Evolutionary conservation across 92 coral and sea anemone species (phyloP), one percentile per base, ranked within the genome.

Genomic region (Bergia puertoricense): DNA sequence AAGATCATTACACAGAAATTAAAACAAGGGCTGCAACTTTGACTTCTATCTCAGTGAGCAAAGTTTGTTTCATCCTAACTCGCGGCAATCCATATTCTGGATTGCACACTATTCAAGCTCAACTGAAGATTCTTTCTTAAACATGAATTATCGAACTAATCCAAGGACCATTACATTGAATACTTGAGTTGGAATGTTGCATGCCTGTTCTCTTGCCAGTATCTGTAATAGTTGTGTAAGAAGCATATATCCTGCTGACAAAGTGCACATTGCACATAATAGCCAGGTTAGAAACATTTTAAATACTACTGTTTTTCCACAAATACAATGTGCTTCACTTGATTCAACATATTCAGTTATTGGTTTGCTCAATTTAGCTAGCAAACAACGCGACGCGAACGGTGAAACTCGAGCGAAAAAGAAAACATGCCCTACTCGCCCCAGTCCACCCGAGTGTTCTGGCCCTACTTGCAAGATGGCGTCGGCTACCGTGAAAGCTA

Each of bases 1-100:
- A 91, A 74, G 79, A 88, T 20, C 80, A 82, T 57, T 88, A 91
- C 45, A 67, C 77, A 65, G 91, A 91, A 91, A 88, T 91, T 86
- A 67, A 89, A 68, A 75, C 90, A 48, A 83, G 91, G 85, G 86
- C 93, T 65, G 89, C 76, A 84, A 91, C 88, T 72, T 80, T 10
- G 91, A 91, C 23, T 85, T 88, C 76, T 91, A 91, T 66, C 18
- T 88, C 6, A 88, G 74, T 38, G 69, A 81, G 68, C 69, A 91
- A 42, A 65, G 9, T 39, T 50, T 91, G 86, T 91, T 91, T 54
- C 67, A 91, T 82, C 57, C 91, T 37, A 72, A 88, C 18, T 73
- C 81, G 65, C 57, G 51, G 50, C 89, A 73, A 68, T 76, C 82
- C 18, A 72, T 91, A 72, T 88, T 85, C 73, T 91, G 91, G 93